Conservation (phyloP, 2,888 invertebrate species). For the Loripinus fragilis region DNA sequence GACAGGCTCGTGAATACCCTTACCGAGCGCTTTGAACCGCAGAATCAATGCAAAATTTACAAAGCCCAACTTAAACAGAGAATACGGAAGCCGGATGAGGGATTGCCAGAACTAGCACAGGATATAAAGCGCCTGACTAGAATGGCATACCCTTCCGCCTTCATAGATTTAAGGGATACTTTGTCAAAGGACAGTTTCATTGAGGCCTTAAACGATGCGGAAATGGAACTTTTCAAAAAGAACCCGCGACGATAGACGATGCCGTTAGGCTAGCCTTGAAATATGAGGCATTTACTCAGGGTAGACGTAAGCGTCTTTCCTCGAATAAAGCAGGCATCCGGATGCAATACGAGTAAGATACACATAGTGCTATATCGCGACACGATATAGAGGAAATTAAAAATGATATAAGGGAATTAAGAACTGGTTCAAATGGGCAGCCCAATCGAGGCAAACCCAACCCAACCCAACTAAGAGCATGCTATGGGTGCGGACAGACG, state of each 20-base stretch:
- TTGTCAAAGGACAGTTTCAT: constrained; percentile 3
- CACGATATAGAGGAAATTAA: neutral
- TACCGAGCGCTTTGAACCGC: constrained; percentile 6
- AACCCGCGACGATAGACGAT: constrained; percentile 8
- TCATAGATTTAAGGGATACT: constrained; percentile 3
- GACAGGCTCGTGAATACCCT: neutral
- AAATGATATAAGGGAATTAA: neutral
- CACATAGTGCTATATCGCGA: neutral
- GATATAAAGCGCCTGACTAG: constrained; percentile 13
- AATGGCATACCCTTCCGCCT: neutral
- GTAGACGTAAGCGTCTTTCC: neutral
- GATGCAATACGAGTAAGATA: constrained; percentile 5
- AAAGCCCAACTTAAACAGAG: constrained; percentile 2
- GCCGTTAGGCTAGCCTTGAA: neutral
- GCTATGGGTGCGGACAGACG: neutral
- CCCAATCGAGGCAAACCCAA: neutral
- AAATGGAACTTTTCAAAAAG: constrained; percentile 6
- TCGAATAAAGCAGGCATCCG: neutral
- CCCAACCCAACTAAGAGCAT: neutral
- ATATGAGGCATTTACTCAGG: constrained; percentile 9
- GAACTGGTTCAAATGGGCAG: neutral
- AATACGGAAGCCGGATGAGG: constrained; percentile 7
- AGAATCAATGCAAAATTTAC: constrained; percentile 4
- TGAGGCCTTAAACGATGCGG: constrained; percentile 9
- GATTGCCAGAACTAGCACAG: constrained; percentile 9